Evolutionary conservation across 2,113 vertebrate genomes (phyloP).

Genomic region (Ramphastos sulfuratus): DNA sequence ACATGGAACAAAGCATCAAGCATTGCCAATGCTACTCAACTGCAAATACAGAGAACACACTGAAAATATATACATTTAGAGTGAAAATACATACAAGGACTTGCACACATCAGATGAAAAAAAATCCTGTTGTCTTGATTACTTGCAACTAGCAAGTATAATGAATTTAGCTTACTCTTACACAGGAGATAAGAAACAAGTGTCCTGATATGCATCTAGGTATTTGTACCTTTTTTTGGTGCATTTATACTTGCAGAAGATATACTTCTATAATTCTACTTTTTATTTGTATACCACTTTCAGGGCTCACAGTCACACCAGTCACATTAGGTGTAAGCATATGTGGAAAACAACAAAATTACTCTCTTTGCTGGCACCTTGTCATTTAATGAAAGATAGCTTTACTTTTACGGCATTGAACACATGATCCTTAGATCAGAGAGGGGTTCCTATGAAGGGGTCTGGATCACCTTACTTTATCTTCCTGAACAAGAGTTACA

Average conservation of each 20-base stretch:
- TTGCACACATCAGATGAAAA: background rate
- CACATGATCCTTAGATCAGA: background rate
- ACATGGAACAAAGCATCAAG: background rate
- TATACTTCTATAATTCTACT: background rate
- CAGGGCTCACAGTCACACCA: constrained; percentile 16
- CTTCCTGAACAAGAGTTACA: background rate
- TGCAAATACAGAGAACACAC: background rate
- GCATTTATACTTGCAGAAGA: background rate
- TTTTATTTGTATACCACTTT: background rate
- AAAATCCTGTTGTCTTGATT: background rate
- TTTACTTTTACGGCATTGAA: background rate
- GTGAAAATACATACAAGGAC: background rate
- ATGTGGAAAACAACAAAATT: background rate
- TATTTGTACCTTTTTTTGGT: background rate
- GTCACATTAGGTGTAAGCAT: background rate
- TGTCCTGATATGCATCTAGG: background rate
- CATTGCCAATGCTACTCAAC: background rate
- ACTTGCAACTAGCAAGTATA: background rate
- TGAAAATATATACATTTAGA: background rate
- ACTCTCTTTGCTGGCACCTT: background rate
- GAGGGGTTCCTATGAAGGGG: background rate
- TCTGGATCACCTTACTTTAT: background rate
- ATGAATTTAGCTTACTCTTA: background rate
- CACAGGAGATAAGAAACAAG: background rate
- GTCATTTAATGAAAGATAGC: constrained; percentile 1